Conservation (phyloP, 2,888 invertebrate genomes). For the Campoplex nolae region DNA sequence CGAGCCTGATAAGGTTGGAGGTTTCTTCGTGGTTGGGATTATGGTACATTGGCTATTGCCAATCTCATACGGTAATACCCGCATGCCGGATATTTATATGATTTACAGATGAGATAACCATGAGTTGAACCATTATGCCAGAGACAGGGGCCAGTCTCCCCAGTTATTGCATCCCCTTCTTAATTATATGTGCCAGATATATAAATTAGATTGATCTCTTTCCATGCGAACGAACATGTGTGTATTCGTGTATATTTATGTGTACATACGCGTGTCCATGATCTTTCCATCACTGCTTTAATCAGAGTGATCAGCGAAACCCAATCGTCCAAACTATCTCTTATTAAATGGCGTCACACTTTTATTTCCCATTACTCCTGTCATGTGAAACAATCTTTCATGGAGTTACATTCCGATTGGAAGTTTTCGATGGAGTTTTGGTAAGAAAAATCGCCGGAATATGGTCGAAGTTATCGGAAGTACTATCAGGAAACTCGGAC, state of each 20-base stretch:
- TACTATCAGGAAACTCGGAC: background rate
- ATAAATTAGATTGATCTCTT: slow-evolving; percentile 67
- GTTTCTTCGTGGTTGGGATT: slow-evolving; percentile 25
- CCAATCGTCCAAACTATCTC: slow-evolving; percentile 35
- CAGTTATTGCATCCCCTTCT: slow-evolving; percentile 61
- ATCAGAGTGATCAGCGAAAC: slow-evolving; percentile 41
- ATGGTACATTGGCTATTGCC: slow-evolving; percentile 28
- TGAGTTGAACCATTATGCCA: slow-evolving; percentile 37
- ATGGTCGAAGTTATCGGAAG: background rate
- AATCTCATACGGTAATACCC: slow-evolving; percentile 7
- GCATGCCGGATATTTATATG: slow-evolving; percentile 41
- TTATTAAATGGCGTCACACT: slow-evolving; percentile 37
- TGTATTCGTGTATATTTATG: slow-evolving; percentile 19
- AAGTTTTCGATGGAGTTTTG: background rate
- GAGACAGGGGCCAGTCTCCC: slow-evolving; percentile 30
- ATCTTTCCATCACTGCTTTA: slow-evolving; percentile 34
- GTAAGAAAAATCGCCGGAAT: background rate
- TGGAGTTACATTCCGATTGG: background rate
- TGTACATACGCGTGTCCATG: background rate
- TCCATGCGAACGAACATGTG: slow-evolving; percentile 44
- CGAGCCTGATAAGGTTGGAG: background rate
- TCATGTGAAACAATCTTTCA: background rate
- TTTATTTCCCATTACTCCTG: slow-evolving; percentile 18
- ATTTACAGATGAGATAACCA: slow-evolving; percentile 65
- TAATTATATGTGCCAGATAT: slow-evolving; percentile 67